Evolutionary conservation across 2,113 vertebrate genomes (phyloP).

Genomic region (Stigmatopora nigra): DNA sequence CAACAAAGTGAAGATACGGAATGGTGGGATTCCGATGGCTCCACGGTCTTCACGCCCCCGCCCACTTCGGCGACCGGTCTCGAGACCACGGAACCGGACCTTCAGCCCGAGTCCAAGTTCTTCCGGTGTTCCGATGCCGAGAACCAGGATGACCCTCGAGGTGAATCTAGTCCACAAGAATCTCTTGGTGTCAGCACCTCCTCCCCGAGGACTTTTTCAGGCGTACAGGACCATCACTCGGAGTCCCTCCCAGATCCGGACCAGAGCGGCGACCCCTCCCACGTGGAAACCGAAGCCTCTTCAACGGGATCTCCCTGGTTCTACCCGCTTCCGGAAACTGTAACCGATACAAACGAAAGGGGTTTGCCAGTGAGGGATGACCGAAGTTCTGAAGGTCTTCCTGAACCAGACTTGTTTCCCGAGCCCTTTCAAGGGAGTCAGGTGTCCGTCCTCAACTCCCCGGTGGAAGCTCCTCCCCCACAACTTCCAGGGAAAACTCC

Average conservation of each 20-base stretch:
- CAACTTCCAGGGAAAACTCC: neutral
- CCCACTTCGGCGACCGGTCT: neutral
- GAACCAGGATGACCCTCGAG: neutral
- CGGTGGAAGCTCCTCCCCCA: neutral
- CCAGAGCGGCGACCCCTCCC: constrained; percentile 18
- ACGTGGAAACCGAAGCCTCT: neutral
- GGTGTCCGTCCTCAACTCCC: neutral
- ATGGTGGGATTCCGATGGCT: neutral
- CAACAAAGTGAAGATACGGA: constrained; percentile 12
- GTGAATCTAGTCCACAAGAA: constrained; percentile 5
- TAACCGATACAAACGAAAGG: neutral
- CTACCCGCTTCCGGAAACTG: neutral
- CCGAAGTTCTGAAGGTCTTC: neutral
- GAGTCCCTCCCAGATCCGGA: constrained; percentile 25
- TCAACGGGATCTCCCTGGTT: neutral
- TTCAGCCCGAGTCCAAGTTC: neutral
- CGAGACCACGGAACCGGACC: constrained; percentile 3
- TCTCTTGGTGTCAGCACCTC: constrained; percentile 35
- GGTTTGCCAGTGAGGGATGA: neutral
- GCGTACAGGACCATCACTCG: neutral
- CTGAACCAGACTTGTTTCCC: neutral
- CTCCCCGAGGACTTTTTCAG: constrained; percentile 27
- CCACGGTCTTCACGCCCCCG: neutral
- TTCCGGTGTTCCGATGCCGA: neutral
- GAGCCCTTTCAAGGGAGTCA: neutral